These are phyloP conservation scores for Ganaspis brasiliensis DNA, from an alignment of 2,888 invertebrate genomes.

Conservation along the genomic window DNA sequence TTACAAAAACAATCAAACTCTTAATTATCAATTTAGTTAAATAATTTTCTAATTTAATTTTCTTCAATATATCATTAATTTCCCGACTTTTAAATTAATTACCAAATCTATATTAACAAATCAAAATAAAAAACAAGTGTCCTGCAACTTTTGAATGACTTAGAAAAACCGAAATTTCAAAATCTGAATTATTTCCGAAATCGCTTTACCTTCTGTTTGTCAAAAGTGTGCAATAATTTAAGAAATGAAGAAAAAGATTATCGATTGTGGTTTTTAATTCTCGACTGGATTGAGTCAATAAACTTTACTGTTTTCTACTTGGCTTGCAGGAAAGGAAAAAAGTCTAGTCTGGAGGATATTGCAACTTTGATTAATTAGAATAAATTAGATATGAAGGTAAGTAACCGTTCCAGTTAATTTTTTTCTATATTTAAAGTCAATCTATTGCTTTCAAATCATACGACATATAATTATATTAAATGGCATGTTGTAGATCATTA, in stretches of 20 bases:
- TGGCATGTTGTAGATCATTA: too few relatives aligned
- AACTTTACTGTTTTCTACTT: conserved; percentile 26
- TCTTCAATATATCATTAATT: too few relatives aligned
- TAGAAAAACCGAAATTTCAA: too few relatives aligned
- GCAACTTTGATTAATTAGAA: conserved; percentile 21
- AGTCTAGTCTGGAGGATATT: conserved; percentile 7
- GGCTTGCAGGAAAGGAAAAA: neutral
- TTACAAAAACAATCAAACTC: too few relatives aligned
- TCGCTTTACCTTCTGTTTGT: too few relatives aligned
- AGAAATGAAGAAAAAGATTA: neutral
- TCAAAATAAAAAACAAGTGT: too few relatives aligned
- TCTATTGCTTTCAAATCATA: neutral
- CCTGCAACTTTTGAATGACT: too few relatives aligned
- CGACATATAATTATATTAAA: neutral
- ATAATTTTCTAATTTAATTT: too few relatives aligned
- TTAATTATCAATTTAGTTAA: too few relatives aligned
- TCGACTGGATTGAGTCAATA: conserved; percentile 26
- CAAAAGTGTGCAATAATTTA: neutral
- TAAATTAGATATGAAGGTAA: conserved; percentile 26
- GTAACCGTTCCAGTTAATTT: neutral
- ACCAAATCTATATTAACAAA: too few relatives aligned
- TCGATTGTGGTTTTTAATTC: neutral
- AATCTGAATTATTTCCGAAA: too few relatives aligned
- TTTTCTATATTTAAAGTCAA: neutral
- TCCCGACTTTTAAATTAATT: too few relatives aligned